Evolutionary conservation across 2,113 vertebrate species (phyloP), one percentile per base, ranked within the genome.

Genomic region (Pollachius pollachius): DNA sequence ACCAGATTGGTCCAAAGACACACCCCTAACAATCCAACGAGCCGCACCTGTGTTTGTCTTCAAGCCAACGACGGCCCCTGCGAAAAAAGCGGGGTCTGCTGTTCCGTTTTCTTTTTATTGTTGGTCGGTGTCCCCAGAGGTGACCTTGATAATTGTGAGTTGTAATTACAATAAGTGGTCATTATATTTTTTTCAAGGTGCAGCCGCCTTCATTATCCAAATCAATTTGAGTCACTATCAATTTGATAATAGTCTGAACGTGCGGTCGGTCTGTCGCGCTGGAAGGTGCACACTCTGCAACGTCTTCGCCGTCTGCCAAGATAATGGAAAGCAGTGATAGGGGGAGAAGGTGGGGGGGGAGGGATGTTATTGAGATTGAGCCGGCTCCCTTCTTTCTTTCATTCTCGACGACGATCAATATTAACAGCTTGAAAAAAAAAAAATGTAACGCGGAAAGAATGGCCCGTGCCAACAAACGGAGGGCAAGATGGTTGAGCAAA

Each of bases 81-180:
- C 9, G 3, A 7, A 41, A 41, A 5, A 41, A 5, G 5, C 37
- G 3, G 37, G 5, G 37, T 41, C 21, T 23, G 1, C 21, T 23
- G 21, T 23, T 23, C 71, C 70, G 71, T 75, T 88, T 88, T n/a
- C 80, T 87, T 85, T 88, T 75, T 77, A 81, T 87, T 80, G 79
- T 69, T 3, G 37, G 37, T 41, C 37, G 37, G 37, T 41, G 5
- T 5, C 37, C 37, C 5, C 9, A 41, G 37, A 41, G 73, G 80
- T 90, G 90, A 92, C 92, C 91, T 92, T 92, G 89, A 90, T 92
- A 91, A 92, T 91, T 90, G 89, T 88, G 89, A 91, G 67, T 85
- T 41, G 90, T 93, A 91, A 91, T 92, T 92, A 90, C 88, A 90
- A 92, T 91, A 92, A 92, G 90, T 91, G 90, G 91, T 89, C 89